Conservation (phyloP, 2,113 vertebrate species). For the Pedetes capensis region DNA sequence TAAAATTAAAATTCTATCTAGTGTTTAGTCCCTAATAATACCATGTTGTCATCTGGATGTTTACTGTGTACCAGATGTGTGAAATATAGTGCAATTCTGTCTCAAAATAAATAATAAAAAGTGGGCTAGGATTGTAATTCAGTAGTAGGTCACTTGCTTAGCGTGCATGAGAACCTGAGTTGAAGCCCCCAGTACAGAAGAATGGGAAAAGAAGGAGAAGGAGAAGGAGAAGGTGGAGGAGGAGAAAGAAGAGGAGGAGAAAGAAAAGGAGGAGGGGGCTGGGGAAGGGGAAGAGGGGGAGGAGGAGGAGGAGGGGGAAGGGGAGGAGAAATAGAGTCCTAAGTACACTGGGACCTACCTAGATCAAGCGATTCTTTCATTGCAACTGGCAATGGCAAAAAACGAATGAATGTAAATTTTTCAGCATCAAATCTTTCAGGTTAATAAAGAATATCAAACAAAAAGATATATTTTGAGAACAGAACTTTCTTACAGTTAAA, state of each 20-base stretch:
- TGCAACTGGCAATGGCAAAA: background rate
- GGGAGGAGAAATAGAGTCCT: background rate
- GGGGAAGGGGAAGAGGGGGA: too few species aligned
- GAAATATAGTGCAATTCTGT: too few species aligned
- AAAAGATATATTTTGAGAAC: background rate
- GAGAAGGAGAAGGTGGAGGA: too few species aligned
- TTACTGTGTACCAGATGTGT: background rate
- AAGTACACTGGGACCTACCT: rapidly evolving
- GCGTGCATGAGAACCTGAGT: too few species aligned
- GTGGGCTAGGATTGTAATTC: too few species aligned
- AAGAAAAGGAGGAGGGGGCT: too few species aligned
- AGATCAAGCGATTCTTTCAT: background rate
- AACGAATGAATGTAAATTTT: background rate
- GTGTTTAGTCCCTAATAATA: background rate
- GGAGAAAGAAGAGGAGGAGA: too few species aligned
- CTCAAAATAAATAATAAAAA: too few species aligned
- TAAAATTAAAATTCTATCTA: background rate
- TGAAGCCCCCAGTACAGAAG: too few species aligned
- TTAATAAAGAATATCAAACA: background rate
- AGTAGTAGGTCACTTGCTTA: too few species aligned
- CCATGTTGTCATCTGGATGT: background rate
- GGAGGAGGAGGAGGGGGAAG: too few species aligned
- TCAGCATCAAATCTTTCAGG: background rate
- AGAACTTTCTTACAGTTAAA: background rate
- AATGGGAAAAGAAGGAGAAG: too few species aligned